Evolutionary conservation across 2,797 vertebrate species (phyloP), one percentile per base, ranked within the genome.

Genomic region (Hapalemur alaotrensis): DNA sequence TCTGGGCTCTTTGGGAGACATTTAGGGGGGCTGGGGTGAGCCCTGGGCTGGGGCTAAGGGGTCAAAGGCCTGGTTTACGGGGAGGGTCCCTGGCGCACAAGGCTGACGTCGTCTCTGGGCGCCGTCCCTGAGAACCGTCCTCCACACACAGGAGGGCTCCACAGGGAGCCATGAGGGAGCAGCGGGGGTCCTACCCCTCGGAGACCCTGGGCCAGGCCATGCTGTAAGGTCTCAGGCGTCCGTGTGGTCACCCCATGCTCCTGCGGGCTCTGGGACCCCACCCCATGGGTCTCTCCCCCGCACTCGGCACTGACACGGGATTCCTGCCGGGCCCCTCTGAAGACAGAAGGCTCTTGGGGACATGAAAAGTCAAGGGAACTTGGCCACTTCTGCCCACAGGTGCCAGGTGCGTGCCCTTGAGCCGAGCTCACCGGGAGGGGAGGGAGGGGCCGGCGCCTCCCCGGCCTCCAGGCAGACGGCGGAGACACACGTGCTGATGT

Each of bases 261-360:
- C 14, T 46, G 7, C 22, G 12, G 76, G 61, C 61, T 32, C 12
- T 15, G 23, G 15, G 48, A 50, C 22, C 28, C 76, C 13, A 38
- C 78, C 15, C 54, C 54, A 2, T 25, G 54, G 54, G 3, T 57
- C 9, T 57, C 7, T 1, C 32, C 15, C 32, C 72, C 20, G 46
- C 46, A 11, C 3, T 20, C 4, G 0, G 63, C 32, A 8, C 32
- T 32, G 32, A n/a, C 7, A 1, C 32, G 8, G 63, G 1, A 15
- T n/a, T 65, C 63, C 32, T n/a, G 63, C n/a, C 18, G 57, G 63
- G 13, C 32, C 12, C 41, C 28, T 46, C 30, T 22, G 59, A 41
- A 38, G 23, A 41, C 11, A 80, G 52, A 17, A 10, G 50, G 30
- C 48, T 15, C 38, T 32, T n/a, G 23, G 52, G 65, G 52, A 65